phyloP scores from a whole-genome alignment of 2,113 vertebrate genomes.

The Cyanoliseus patagonus region DNA sequence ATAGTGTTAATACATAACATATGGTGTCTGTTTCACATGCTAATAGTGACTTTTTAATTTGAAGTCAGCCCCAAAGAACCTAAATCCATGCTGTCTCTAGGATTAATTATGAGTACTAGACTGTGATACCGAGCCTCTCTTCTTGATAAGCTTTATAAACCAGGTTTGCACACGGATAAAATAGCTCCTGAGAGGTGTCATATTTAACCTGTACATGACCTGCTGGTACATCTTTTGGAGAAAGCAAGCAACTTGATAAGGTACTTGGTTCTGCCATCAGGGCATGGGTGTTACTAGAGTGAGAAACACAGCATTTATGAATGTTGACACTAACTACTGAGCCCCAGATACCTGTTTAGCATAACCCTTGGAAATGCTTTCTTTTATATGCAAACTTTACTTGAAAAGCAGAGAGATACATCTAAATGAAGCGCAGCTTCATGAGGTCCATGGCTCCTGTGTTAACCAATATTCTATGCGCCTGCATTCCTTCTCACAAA shows the following conservation, averaged over 20 bases:
- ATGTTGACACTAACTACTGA: background rate
- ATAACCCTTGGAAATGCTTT: background rate
- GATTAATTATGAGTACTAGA: conserved; percentile 81
- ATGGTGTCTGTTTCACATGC: conserved; percentile 76
- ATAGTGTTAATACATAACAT: conserved; percentile 65
- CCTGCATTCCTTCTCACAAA: background rate
- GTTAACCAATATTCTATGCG: background rate
- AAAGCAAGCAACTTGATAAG: background rate
- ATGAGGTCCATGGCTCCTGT: background rate
- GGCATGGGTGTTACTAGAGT: background rate
- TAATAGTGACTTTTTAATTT: conserved; percentile 81
- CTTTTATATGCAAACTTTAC: background rate
- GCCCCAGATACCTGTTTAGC: background rate
- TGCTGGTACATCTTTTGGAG: background rate
- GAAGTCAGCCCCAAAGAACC: conserved; percentile 75
- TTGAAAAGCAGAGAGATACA: background rate
- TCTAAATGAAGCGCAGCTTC: accelerated
- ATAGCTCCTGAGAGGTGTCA: conserved; percentile 56
- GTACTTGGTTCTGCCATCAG: background rate
- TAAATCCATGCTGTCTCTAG: conserved; percentile 77
- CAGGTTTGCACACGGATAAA: conserved; percentile 73
- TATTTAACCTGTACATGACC: conserved; percentile 5
- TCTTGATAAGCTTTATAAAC: conserved; percentile 74
- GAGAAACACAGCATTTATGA: background rate
- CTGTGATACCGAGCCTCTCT: conserved; percentile 73